Conservation (phyloP, 2,113 vertebrate species). For the Calyptomena viridis region DNA sequence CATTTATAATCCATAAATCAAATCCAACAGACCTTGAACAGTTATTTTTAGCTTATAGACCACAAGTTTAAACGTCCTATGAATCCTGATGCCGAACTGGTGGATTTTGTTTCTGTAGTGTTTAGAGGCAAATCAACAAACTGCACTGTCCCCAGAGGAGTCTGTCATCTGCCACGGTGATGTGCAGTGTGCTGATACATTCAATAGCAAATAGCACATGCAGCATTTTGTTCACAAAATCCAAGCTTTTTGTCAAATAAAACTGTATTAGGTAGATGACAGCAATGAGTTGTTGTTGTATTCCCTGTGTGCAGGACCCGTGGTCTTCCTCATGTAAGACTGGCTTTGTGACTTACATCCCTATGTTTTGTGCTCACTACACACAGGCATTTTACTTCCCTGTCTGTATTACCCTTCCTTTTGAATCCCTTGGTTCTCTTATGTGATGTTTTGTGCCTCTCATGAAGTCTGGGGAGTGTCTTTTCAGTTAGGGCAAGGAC, state of each 20-base stretch:
- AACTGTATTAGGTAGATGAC: background rate
- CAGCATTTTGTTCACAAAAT: background rate
- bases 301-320: background rate
- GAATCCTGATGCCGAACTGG: background rate
- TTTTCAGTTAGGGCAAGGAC: background rate
- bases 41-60: background rate
- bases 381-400: background rate
- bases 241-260: background rate
- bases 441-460: background rate
- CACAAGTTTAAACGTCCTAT: background rate
- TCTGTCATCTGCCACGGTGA: background rate
- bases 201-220: background rate
- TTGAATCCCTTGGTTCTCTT: background rate
- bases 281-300: background rate
- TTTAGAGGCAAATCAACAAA: background rate
- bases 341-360: background rate
- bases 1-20: constrained; percentile 22
- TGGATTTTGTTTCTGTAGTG: background rate
- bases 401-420: background rate
- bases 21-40: background rate
- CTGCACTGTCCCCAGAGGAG: background rate
- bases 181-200: background rate
- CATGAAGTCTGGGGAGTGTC: background rate
- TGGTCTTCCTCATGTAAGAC: background rate
- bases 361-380: background rate